phyloP scores from a whole-genome alignment of 2,797 vertebrate species.

The Muscicapa comitata region DNA sequence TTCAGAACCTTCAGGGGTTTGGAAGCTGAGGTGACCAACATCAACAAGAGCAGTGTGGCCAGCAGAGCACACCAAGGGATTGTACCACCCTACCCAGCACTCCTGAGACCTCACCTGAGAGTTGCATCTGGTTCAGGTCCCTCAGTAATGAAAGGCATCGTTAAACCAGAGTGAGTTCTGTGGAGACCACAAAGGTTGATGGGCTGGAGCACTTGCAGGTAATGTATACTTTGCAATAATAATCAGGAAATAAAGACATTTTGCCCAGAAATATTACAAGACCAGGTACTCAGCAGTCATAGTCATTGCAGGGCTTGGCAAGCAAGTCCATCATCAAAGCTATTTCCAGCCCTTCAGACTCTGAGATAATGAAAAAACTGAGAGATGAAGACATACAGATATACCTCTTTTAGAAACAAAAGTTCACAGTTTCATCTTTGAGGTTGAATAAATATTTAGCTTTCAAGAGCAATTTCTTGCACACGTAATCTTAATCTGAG shows the following conservation, averaged over 20 bases:
- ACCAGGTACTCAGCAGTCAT: background rate
- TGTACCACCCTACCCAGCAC: background rate
- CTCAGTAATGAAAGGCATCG: background rate
- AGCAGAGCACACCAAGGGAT: background rate
- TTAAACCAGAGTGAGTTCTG: background rate
- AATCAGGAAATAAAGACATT: background rate
- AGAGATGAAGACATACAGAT: background rate
- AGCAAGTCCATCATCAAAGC: background rate
- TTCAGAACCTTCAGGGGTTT: background rate
- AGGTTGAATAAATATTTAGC: background rate
- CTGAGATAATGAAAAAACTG: background rate
- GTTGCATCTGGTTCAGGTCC: background rate
- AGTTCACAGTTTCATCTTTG: background rate
- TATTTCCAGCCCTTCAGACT: background rate
- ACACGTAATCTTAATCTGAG: background rate
- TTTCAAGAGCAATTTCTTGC: background rate
- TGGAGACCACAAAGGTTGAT: background rate
- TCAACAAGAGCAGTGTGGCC: fast-evolving
- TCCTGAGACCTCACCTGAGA: background rate
- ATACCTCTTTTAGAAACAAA: background rate
- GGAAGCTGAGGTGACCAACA: background rate
- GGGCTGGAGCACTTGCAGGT: background rate
- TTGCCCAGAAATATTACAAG: background rate
- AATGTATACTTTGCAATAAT: background rate
- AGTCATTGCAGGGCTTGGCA: background rate